A percentile compares a stretch with the other conserved stretches of the same genome.
phyloP scores from a whole-genome alignment of 2,797 vertebrate genomes.

The Pogonophryne albipinna region DNA sequence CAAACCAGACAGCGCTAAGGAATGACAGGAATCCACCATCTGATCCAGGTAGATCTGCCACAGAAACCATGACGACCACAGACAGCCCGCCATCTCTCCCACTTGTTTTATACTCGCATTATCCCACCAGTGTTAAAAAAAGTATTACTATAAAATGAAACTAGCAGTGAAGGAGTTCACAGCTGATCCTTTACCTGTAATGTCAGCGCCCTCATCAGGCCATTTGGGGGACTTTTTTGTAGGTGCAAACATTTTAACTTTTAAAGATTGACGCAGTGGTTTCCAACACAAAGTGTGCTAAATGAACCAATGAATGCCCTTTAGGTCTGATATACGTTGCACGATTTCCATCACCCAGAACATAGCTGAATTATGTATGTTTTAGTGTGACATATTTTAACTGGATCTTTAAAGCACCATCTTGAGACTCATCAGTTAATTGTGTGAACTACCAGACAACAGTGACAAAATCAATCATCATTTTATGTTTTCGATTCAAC shows the following conservation, averaged over 20 bases:
- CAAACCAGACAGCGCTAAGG: constrained; percentile 62
- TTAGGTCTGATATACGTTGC: not conserved
- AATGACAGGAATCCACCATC: constrained; percentile 79
- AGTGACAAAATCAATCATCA: constrained; percentile 1
- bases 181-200: constrained; percentile 3
- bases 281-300: not conserved
- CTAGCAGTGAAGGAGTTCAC: not conserved
- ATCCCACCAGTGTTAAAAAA: not conserved
- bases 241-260: not conserved
- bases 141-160: not conserved
- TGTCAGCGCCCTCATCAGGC: not conserved
- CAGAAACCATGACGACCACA: constrained; percentile 41
- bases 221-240: not conserved
- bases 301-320: not conserved
- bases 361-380: not conserved
- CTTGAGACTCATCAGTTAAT: not conserved
- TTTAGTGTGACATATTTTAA: not conserved
- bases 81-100: not conserved
- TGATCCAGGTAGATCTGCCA: constrained; percentile 54
- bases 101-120: not conserved
- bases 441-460: not conserved
- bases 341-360: not conserved
- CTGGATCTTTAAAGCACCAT: not conserved
- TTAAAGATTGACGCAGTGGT: not conserved
- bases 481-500: not conserved